phyloP scores from a whole-genome alignment of 1,140 invertebrate genomes.

The Telenomus remus region DNA sequence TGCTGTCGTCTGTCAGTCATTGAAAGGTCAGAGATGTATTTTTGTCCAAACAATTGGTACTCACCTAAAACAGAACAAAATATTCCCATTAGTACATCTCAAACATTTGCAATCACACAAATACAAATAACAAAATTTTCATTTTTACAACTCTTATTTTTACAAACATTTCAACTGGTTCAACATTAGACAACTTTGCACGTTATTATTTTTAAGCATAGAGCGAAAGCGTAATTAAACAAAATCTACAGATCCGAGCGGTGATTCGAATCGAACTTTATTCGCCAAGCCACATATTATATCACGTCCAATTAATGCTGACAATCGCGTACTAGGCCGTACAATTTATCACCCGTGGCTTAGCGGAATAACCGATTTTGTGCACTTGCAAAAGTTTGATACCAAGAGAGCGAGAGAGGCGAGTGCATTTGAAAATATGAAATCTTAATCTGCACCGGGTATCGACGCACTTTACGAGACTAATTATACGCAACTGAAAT shows the following conservation, averaged over 20 bases:
- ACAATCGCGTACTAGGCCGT: conserved; percentile 38
- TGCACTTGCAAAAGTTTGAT: conserved; percentile 36
- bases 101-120: not conserved
- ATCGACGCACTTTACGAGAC: conserved; percentile 30
- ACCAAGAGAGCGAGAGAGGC: conserved; percentile 34
- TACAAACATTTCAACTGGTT: no score
- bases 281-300: conserved; percentile 11
- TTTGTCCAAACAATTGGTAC: conserved; percentile 9
- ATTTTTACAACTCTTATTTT: not conserved
- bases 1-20: conserved; percentile 44
- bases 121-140: not conserved
- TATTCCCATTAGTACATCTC: not conserved
- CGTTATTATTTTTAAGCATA: no score
- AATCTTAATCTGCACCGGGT: conserved; percentile 48
- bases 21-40: conserved; percentile 37
- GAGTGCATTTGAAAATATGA: conserved; percentile 39
- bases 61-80: conserved; percentile 31
- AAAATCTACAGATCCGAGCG: not conserved
- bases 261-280: conserved; percentile 9
- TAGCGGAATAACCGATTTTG: conserved; percentile 30
- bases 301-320: conserved; percentile 38
- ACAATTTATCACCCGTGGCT: conserved; percentile 36
- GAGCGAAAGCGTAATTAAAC: not conserved
- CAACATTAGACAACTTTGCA: no score
- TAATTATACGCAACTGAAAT: conserved; percentile 36